Evolutionary conservation across 2,797 vertebrate genomes (phyloP).

Genomic region (Rhynchonycteris naso): DNA sequence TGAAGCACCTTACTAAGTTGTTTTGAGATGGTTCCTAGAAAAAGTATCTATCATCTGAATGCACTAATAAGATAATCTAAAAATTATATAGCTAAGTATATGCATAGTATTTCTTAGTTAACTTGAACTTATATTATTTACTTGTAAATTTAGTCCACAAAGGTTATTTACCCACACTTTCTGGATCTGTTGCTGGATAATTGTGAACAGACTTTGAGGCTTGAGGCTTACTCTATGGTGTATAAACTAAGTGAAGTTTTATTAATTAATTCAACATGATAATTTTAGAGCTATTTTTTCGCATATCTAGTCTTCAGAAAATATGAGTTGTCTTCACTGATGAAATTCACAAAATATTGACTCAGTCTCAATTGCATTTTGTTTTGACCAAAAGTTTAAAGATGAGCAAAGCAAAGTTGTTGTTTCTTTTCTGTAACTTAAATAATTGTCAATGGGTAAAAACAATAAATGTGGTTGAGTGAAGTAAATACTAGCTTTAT

Average conservation of each 20-base stretch:
- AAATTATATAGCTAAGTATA: not conserved
- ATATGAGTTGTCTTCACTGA: not conserved
- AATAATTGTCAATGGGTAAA: not conserved
- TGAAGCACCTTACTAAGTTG: not conserved
- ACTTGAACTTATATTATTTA: not conserved
- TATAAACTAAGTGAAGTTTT: not conserved
- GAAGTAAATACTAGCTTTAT: not conserved
- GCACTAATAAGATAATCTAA: not conserved
- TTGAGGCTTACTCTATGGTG: not conserved
- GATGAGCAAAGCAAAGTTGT: not conserved
- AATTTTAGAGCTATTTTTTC: not conserved
- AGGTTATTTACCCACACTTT: not conserved
- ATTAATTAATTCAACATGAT: not conserved
- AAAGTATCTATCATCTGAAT: not conserved
- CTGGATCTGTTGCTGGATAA: not conserved
- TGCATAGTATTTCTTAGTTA: not conserved
- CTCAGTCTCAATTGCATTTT: constrained; percentile 11
- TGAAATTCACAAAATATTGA: not conserved
- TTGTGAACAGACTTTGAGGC: not conserved
- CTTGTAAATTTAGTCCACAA: not conserved
- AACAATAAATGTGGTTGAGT: not conserved
- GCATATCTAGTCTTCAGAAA: not conserved
- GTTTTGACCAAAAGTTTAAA: not conserved
- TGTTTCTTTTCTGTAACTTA: not conserved
- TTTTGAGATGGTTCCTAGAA: not conserved